Evolutionary conservation across 2,797 vertebrate genomes (phyloP).

Genomic region (Myoxocephalus aenaeus): DNA sequence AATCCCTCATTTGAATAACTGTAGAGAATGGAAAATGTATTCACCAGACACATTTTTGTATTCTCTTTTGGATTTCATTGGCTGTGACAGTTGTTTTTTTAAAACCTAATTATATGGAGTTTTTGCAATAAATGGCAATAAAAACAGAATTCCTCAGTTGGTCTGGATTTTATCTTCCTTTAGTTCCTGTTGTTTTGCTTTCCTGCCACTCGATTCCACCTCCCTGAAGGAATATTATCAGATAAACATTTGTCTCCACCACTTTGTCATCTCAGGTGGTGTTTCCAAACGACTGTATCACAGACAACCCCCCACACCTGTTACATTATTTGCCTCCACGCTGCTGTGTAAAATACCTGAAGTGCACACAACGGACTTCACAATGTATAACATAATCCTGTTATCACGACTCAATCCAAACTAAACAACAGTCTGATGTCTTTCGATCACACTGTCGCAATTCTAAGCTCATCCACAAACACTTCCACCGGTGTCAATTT

Average conservation of each 20-base stretch:
- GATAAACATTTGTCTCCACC: conserved; percentile 28
- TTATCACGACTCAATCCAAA: conserved; percentile 34
- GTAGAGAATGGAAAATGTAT: background rate
- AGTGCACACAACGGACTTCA: conserved; percentile 18
- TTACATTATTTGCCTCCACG: conserved; percentile 8
- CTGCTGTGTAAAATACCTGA: conserved; percentile 19
- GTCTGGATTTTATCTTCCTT: conserved; percentile 15
- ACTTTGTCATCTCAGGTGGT: conserved; percentile 12
- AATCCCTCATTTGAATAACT: conserved; percentile 16
- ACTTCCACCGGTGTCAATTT: conserved; percentile 28
- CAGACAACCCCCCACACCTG: conserved; percentile 28
- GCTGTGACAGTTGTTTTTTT: background rate
- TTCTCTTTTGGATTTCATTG: background rate
- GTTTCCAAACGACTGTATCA: conserved; percentile 29
- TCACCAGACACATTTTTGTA: background rate
- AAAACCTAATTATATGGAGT: background rate
- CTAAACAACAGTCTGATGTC: conserved; percentile 28
- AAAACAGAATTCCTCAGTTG: background rate
- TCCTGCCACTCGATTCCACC: conserved; percentile 14
- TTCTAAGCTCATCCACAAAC: conserved; percentile 38
- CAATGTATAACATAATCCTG: conserved; percentile 29
- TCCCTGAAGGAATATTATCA: conserved; percentile 23
- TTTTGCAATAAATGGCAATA: background rate
- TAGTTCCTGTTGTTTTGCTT: conserved; percentile 1
- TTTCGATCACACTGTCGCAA: conserved; percentile 24